Base-by-base conservation (phyloP, 2,888 invertebrate genomes). In the Lucinisca nassula region DNA sequence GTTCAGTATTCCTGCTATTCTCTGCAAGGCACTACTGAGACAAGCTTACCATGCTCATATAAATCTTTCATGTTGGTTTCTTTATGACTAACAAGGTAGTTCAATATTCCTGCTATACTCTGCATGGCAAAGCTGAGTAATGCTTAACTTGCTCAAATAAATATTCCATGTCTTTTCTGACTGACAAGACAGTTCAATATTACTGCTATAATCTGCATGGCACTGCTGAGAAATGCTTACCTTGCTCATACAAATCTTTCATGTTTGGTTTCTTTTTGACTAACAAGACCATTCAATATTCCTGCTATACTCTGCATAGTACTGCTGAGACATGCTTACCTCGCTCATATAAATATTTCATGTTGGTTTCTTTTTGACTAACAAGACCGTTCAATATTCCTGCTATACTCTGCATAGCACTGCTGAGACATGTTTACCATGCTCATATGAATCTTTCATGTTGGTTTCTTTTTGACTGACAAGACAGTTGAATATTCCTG, bases 61-160 rank as follows among this genome's bases (percentile, higher is more conserved):
- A 96, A 91, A 21, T 95, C 95, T 80, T 88, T 92, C 93, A 96
- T 94, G 80, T 96, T 94, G 0, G 96, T 95, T 70, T 96, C 95
- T 79, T 93, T 94, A 81, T 90, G 94, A 49, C 92, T 90, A 21
- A 96, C 94, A 58, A 96, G 91, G 85, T 93, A 94, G 78, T 90
- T 90, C 72, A 90, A 61, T 67, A 90, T 90, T 14, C 90, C 90
- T 21, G 88, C 94, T 38, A 95, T 92, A 85, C 94, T 95, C 92
- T 95, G 95, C 93, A 96, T 94, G 55, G 95, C 93, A 83, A 92
- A 93, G 76, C 95, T 93, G 24, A 95, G 85, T n/a, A n/a, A n/a
- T 67, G 78, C 58, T 58, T 87, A 95, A 96, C 96, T 91, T 95
- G 95, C 38, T 95, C 95, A 91, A 95, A 96, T n/a, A 96, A 91